Base-by-base conservation (phyloP, 2,888 invertebrate genomes). In the Hypomecis atomaria region DNA sequence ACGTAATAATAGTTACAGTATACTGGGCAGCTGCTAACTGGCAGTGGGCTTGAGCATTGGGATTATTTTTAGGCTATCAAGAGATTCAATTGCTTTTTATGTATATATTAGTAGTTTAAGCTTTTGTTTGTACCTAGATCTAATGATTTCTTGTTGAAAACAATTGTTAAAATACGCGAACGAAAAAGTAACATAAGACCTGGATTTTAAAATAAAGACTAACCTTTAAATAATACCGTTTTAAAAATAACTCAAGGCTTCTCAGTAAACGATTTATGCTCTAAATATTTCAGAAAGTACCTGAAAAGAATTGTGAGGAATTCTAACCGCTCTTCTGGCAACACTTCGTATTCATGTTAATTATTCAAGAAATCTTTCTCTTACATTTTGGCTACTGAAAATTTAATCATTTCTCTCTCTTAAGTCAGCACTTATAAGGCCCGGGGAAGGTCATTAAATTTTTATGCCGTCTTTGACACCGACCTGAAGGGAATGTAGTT, bases 301-400 rank as follows among this genome's bases (percentile, higher is more conserved):
- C 49, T 37, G 37, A 50, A 50, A 8, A 47, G n/a, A 4, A 8
- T 11, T 36, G 0, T n/a, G 6, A 36, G 37, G n/a, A 49, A 11
- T n/a, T n/a, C 6, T 6, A 37, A 48, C 36, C 13, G 5, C 37
- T 11, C 0, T 4, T 13, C 60, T 56, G 45, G 56, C 43, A 65
- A 60, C 57, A 52, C 84, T 82, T 81, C 78, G 77, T 76, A 68
- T 79, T 79, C 74, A 74, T 71, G 72, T 88, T 75, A 85, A 88
- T 85, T 84, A 89, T 88, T 87, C 84, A 89, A 73, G 68, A 79
- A 85, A 86, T 88, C 86, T 86, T 84, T 85, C 86, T 82, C 83
- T 78, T 85, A 85, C 87, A 87, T 89, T 89, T 87, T 81, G 79
- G 73, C 75, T 82, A 83, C 83, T 89, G 85, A 88, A 89, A 87